Percentiles rank a stretch among this genome's conserved stretches.
phyloP scores from a whole-genome alignment of 2,888 invertebrate genomes.

The Argyresthia albistria region DNA sequence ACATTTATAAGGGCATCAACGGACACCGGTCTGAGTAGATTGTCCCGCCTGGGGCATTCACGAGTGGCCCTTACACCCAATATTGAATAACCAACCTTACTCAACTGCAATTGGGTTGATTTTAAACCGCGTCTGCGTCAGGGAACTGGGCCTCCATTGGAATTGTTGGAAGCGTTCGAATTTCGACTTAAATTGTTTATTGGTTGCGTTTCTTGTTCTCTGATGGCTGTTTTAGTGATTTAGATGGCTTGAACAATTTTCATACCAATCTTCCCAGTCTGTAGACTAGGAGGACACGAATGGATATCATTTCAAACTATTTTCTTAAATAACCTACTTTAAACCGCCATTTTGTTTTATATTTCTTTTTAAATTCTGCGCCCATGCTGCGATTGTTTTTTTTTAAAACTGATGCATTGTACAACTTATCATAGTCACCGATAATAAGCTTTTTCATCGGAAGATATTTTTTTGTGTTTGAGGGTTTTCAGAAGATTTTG shows the following conservation, averaged over 20 bases:
- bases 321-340: neutral
- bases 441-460: too few species aligned
- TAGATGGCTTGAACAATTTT: neutral
- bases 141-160: neutral
- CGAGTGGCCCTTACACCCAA: neutral
- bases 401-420: too few species aligned
- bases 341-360: too few species aligned
- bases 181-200: neutral
- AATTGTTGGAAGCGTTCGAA: neutral
- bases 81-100: neutral
- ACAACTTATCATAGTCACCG: too few species aligned
- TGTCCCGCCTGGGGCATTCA: constrained; percentile 28
- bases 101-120: neutral
- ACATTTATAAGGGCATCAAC: constrained; percentile 5
- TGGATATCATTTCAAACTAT: neutral
- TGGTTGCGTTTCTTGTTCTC: neutral
- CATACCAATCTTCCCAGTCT: neutral
- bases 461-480: too few species aligned
- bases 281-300: neutral
- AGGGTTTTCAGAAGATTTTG: too few species aligned
- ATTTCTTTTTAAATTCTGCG: too few species aligned
- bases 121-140: neutral
- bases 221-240: neutral
- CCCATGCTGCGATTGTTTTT: too few species aligned
- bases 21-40: constrained; percentile 31